phyloP scores from a whole-genome alignment of 2,797 vertebrate genomes.

The Gymnocypris eckloni region DNA sequence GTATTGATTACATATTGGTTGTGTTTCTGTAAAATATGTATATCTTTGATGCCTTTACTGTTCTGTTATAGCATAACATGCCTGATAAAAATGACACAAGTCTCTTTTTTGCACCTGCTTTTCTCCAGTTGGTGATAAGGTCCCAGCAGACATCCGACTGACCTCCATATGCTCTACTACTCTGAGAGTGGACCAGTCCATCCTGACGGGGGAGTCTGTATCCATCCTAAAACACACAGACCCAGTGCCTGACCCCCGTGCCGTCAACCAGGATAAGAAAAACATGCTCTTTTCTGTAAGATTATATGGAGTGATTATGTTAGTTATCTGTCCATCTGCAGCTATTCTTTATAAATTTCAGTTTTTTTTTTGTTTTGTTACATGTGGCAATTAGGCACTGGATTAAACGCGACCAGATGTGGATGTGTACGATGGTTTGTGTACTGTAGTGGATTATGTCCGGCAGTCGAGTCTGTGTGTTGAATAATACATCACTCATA shows the following conservation, averaged over 20 bases:
- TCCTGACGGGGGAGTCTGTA: constrained; percentile 82
- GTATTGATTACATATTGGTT: too few relatives aligned
- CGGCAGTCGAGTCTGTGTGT: constrained; percentile 33
- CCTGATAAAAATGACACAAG: not conserved
- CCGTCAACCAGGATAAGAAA: constrained; percentile 86
- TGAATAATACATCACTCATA: constrained; percentile 65
- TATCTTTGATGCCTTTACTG: not conserved
- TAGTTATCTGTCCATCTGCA: not conserved
- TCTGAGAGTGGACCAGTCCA: constrained; percentile 83
- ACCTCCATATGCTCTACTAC: constrained; percentile 82
- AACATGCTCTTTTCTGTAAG: constrained; percentile 86
- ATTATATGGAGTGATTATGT: constrained; percentile 34
- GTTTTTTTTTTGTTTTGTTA: constrained; percentile 5
- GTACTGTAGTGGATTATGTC: constrained; percentile 44
- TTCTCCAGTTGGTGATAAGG: constrained; percentile 80
- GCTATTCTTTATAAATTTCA: constrained; percentile 3
- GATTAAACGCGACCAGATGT: not conserved
- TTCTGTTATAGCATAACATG: not conserved
- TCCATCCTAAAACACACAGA: constrained; percentile 83
- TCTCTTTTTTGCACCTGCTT: not conserved
- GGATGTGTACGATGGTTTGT: constrained; percentile 20
- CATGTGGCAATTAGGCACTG: constrained; percentile 6
- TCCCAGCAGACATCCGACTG: constrained; percentile 82
- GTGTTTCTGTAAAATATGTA: not conserved
- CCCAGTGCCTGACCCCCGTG: constrained; percentile 81